Percentiles rank a stretch among this genome's conserved stretches.
Conservation (phyloP, 2,797 vertebrate genomes). For the Cyclopterus lumpus region DNA sequence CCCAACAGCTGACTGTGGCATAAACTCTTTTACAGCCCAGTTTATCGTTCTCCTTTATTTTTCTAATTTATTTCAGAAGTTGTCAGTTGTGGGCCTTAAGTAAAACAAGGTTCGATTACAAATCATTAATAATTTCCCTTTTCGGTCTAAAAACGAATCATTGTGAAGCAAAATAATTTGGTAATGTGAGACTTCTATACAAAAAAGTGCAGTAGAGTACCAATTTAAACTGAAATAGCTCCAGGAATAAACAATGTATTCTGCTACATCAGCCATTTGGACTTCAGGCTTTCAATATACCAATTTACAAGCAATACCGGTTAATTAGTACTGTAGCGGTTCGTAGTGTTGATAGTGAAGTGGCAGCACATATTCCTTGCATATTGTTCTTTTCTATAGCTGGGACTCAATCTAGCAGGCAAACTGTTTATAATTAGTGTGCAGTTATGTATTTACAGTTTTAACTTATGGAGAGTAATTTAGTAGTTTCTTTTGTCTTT, state of each 20-base stretch:
- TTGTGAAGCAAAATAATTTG: neutral
- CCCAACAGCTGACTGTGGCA: neutral
- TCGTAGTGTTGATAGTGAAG: neutral
- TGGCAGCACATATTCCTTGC: neutral
- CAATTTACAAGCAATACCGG: constrained; percentile 5
- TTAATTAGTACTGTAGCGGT: constrained; percentile 1
- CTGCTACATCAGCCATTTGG: constrained; percentile 12
- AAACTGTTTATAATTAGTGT: neutral
- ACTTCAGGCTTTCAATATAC: constrained; percentile 9
- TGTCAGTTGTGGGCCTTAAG: neutral
- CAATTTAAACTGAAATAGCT: constrained; percentile 23
- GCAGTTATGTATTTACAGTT: constrained; percentile 1
- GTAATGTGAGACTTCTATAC: neutral
- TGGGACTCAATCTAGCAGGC: neutral
- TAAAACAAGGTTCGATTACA: neutral
- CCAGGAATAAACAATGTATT: constrained; percentile 14
- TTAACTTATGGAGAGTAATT: neutral
- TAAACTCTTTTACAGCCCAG: neutral
- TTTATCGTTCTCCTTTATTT: neutral
- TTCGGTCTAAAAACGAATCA: neutral
- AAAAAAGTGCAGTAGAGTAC: neutral
- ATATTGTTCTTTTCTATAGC: neutral
- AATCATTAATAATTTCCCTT: neutral
- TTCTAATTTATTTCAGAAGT: neutral
- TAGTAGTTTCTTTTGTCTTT: neutral